Evolutionary conservation across 2,888 invertebrate species (phyloP).

Genomic region (Leucoptera coffeella): DNA sequence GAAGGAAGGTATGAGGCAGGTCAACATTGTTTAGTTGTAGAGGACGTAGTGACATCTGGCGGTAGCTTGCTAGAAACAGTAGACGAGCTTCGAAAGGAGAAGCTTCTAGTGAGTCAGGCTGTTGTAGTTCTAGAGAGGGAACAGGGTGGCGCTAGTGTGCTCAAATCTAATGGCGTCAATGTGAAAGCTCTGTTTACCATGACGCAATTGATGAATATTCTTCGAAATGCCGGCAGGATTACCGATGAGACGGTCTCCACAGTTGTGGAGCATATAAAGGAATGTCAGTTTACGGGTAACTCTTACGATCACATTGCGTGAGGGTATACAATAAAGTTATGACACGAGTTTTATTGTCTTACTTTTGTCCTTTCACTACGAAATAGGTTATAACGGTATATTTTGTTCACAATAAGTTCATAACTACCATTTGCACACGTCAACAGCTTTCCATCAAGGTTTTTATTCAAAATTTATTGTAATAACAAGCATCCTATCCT

Average conservation of each 20-base stretch:
- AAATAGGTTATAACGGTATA: too few relatives aligned
- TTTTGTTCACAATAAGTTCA: too few relatives aligned
- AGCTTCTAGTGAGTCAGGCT: slow-evolving; percentile 66
- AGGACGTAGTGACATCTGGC: slow-evolving; percentile 92
- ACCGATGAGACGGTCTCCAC: slow-evolving; percentile 31
- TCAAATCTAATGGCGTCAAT: slow-evolving; percentile 63
- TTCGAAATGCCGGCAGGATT: slow-evolving; percentile 60
- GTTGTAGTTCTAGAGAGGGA: slow-evolving; percentile 88
- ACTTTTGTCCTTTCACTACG: too few relatives aligned
- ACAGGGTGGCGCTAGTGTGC: slow-evolving; percentile 78
- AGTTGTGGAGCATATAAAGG: slow-evolving; percentile 28
- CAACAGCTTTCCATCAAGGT: too few relatives aligned
- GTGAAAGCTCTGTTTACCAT: slow-evolving; percentile 65
- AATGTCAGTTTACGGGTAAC: slow-evolving; percentile 3
- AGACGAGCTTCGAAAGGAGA: slow-evolving; percentile 57
- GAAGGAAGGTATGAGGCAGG: slow-evolving; percentile 69
- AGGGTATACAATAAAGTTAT: too few relatives aligned
- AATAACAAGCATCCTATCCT: too few relatives aligned
- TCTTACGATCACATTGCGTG: too few relatives aligned
- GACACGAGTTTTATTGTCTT: too few relatives aligned
- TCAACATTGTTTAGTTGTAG: slow-evolving; percentile 81
- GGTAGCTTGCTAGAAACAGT: slow-evolving; percentile 89
- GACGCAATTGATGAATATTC: slow-evolving; percentile 55
- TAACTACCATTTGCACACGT: too few relatives aligned
- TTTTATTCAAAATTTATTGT: too few relatives aligned